A percentile compares a stretch with the other conserved stretches of the same genome.
phyloP scores from a whole-genome alignment of 2,888 invertebrate genomes.

The Biston stratarius region DNA sequence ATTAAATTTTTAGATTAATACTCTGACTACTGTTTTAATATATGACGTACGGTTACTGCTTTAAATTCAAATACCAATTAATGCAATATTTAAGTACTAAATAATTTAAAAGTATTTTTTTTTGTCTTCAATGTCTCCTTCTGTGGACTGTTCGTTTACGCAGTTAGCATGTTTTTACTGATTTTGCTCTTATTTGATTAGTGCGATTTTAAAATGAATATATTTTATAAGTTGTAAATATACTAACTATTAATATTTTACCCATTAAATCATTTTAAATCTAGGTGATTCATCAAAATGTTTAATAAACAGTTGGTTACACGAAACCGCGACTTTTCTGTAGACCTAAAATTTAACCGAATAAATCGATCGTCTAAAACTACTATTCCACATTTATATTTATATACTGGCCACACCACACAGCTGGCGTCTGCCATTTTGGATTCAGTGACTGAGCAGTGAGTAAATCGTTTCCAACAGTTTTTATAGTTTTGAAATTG shows the following conservation, averaged over 20 bases:
- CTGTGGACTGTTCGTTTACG: constrained; percentile 8
- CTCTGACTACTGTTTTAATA: too few species aligned
- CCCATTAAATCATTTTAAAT: neutral
- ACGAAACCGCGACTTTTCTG: too few species aligned
- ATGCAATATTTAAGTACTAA: too few species aligned
- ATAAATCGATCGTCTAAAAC: too few species aligned
- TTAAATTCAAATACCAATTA: too few species aligned
- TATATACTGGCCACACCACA: constrained; percentile 1
- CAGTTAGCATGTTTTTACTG: constrained; percentile 1
- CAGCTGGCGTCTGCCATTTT: constrained; percentile 1
- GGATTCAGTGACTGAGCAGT: neutral
- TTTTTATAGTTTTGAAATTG: neutral
- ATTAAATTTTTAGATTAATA: too few species aligned
- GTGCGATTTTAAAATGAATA: constrained; percentile 2
- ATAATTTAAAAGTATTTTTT: too few species aligned
- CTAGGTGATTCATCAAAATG: neutral
- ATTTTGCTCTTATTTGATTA: constrained; percentile 4
- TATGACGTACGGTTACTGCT: too few species aligned
- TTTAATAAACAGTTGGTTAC: neutral
- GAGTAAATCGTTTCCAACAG: neutral
- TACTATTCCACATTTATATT: neutral
- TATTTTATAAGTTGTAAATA: neutral
- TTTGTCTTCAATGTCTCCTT: constrained; percentile 1
- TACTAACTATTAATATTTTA: constrained; percentile 1
- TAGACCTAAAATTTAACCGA: too few species aligned